A percentile compares a stretch with the other conserved stretches of the same genome.
These are phyloP conservation scores for Probaryconus sp. DNA, from an alignment of 1,140 invertebrate species.

Conservation along the genomic window DNA sequence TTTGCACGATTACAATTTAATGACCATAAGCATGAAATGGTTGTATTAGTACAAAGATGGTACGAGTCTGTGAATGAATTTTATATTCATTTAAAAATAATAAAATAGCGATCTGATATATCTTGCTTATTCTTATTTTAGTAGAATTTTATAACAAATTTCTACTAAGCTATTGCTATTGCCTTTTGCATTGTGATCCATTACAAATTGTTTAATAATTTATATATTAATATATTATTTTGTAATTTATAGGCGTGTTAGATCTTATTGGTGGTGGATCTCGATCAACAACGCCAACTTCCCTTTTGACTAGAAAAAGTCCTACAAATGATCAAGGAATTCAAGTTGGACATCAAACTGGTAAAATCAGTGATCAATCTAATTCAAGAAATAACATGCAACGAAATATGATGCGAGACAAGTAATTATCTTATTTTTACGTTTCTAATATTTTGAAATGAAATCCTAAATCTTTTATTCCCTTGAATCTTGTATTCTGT, in stretches of 20 bases:
- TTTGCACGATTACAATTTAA: not conserved
- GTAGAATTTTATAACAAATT: too few species aligned
- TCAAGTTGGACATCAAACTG: constrained; percentile 80
- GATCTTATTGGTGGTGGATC: constrained; percentile 87
- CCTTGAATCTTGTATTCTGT: constrained; percentile 22
- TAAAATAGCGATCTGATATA: too few species aligned
- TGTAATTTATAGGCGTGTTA: constrained; percentile 82
- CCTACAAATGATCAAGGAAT: constrained; percentile 90
- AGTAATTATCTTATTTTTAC: too few species aligned
- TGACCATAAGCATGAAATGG: not conserved
- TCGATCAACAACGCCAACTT: constrained; percentile 87
- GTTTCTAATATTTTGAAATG: too few species aligned
- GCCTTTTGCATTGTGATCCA: too few species aligned
- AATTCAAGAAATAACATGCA: constrained; percentile 73
- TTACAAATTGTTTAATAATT: not conserved
- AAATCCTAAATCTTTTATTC: too few species aligned
- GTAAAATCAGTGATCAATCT: constrained; percentile 70
- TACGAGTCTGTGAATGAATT: too few species aligned
- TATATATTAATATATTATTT: too few species aligned
- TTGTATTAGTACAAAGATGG: not conserved
- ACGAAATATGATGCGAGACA: constrained; percentile 71
- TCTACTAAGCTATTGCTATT: too few species aligned
- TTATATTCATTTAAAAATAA: too few species aligned
- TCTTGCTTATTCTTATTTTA: too few species aligned
- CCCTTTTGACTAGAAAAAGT: constrained; percentile 84